Base-by-base conservation (phyloP, 37 sponge, comb jelly and placozoan species). In the Hexactinellida sp. region DNA sequence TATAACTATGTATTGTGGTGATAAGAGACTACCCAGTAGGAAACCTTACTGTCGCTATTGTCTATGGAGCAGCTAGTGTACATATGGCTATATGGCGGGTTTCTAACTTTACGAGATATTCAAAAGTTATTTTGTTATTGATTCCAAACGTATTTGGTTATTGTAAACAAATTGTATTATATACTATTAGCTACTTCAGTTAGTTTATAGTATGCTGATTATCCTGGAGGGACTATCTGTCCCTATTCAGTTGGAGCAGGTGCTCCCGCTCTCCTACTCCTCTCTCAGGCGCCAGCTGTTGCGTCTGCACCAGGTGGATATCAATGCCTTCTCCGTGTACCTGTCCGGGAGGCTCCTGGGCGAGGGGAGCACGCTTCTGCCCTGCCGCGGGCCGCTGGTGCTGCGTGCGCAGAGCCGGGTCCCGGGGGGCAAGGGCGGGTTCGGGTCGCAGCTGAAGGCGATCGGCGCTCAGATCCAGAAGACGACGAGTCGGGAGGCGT, bases 361-460 rank as follows among this genome's bases (percentile, higher is more conserved):
- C 3, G 76, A n/a, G 3, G 76, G 13, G 28, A 63, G 76, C 34
- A 63, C 13, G 30, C 3, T n/a, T 3, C 13, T 63, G 13, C 76
- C 76, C 13, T 1, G 13, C 34, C 1, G 19, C 13, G 76, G 13
- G 30, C 30, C 25, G 3, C 3, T n/a, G 13, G 30, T 63, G 5
- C 34, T 63, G 30, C 25, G 30, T 21, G 76, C 13, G 3, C 76
- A n/a, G 76, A n/a, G 28, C 5, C 3, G 76, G 34, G 76, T 63
- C 19, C 34, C 13, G 76, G 76, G 76, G 34, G 76, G 76, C 3
- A 63, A 63, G 30, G 76, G 76, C 5, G 99, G 99, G 0, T 99
- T 99, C 88, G 99, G 99, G 24, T 91, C 99, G 19, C 96, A 96
- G 86, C 90, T 99, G 34, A 92, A 97, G 35, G 92, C 99, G 23